Evolutionary conservation across 1,140 invertebrate species (phyloP).

Genomic region (Pristionchus pacificus): DNA sequence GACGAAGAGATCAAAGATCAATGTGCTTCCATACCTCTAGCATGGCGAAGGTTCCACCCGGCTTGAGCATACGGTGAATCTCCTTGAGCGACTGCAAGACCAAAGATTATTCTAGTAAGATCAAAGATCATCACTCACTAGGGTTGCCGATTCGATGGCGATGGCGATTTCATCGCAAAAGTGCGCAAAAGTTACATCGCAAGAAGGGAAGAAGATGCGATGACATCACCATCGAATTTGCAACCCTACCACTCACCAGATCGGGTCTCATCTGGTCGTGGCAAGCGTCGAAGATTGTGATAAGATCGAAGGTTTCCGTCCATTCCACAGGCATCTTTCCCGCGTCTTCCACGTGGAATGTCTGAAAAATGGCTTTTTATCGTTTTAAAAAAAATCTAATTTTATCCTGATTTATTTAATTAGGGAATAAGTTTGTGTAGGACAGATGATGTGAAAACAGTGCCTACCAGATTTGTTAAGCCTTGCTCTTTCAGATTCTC

Average conservation of each 20-base stretch:
- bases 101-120: not conserved
- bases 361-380: constrained; percentile 1
- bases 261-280: constrained; percentile 47
- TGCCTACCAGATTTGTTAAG: not conserved
- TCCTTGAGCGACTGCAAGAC: constrained; percentile 41
- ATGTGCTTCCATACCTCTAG: constrained; percentile 31
- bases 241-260: too few relatives aligned
- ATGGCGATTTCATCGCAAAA: not conserved
- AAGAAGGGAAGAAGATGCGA: too few relatives aligned
- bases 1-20: too few relatives aligned
- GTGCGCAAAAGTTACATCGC: not conserved
- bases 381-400: not conserved
- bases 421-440: too few relatives aligned
- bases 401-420: not conserved
- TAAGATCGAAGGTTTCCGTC: constrained; percentile 41
- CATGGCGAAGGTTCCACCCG: constrained; percentile 43
- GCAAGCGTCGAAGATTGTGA: constrained; percentile 49
- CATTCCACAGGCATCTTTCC: constrained; percentile 35
- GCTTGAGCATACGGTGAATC: constrained; percentile 42
- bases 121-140: not conserved
- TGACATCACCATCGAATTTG: too few relatives aligned
- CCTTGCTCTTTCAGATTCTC: not conserved
- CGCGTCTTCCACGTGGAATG: constrained; percentile 36
- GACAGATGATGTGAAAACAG: too few relatives aligned
- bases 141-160: too few relatives aligned